Percentiles rank a stretch among this genome's conserved stretches.
Evolutionary conservation across 1,140 invertebrate genomes (phyloP).

Genomic region (Acromyrmex heyeri): DNA sequence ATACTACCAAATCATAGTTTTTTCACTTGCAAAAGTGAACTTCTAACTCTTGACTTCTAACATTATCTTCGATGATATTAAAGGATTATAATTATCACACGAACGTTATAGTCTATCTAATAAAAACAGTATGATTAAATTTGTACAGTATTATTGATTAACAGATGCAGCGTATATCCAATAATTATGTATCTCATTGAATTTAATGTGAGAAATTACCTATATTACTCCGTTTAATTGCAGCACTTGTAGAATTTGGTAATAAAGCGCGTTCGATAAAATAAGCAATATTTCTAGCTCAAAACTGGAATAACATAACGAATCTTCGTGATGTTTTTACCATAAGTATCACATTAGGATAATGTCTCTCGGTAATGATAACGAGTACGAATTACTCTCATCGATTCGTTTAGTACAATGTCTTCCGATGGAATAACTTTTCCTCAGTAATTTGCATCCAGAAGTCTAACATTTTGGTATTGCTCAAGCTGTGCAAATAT

Average conservation of each 20-base stretch:
- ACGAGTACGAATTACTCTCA: slow-evolving; percentile 49
- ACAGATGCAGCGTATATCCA: slow-evolving; percentile 2
- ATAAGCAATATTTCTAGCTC: neutral
- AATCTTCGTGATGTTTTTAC: slow-evolving; percentile 14
- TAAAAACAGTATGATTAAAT: slow-evolving; percentile 43
- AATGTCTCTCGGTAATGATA: slow-evolving; percentile 25
- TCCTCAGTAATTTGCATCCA: slow-evolving; percentile 18
- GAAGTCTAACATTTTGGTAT: slow-evolving; percentile 3
- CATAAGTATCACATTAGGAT: slow-evolving; percentile 33
- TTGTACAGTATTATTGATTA: slow-evolving; percentile 28
- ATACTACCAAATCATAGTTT: neutral
- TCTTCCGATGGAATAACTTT: slow-evolving; percentile 52
- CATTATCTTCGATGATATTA: slow-evolving; percentile 21
- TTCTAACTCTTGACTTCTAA: neutral
- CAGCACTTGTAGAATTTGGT: neutral
- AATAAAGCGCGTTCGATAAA: neutral
- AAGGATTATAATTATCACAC: neutral
- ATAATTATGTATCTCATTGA: slow-evolving; percentile 16
- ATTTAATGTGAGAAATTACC: neutral
- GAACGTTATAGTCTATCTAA: neutral
- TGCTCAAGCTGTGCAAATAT: neutral
- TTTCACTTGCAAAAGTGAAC: neutral
- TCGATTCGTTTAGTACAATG: slow-evolving; percentile 44
- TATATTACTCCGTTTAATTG: neutral
- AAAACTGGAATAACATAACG: slow-evolving; percentile 15